Conservation (phyloP, 2,888 invertebrate species). For the Sicus ferrugineus region DNA sequence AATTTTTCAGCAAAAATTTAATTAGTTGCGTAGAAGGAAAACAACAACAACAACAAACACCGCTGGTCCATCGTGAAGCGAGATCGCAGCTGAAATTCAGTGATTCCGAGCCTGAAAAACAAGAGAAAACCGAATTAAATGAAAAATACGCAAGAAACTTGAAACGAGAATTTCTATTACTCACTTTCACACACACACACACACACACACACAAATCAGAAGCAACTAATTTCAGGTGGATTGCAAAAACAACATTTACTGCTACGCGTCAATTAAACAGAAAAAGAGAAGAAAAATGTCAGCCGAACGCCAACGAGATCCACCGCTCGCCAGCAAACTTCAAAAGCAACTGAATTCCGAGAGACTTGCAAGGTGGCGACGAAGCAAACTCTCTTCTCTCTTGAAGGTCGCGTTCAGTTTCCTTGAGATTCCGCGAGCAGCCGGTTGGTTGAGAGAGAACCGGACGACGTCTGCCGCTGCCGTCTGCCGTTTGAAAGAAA, state of each 20-base stretch:
- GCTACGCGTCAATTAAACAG: neutral
- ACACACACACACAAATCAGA: no score
- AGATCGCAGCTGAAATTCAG: neutral
- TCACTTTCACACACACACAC: no score
- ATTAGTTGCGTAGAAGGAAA: neutral
- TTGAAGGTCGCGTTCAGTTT: conserved; percentile 53
- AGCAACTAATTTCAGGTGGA: neutral
- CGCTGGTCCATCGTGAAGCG: neutral
- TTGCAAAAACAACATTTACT: no score
- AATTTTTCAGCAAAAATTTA: neutral
- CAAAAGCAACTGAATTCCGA: conserved; percentile 24
- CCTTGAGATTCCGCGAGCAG: conserved; percentile 45
- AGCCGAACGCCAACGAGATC: no score
- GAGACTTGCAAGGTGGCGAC: neutral
- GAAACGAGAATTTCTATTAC: neutral
- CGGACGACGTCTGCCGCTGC: neutral
- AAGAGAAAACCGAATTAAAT: neutral
- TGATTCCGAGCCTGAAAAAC: neutral
- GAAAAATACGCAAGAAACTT: neutral
- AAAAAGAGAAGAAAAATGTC: neutral
- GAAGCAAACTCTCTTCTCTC: neutral
- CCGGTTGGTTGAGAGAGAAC: neutral
- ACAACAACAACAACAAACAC: neutral
- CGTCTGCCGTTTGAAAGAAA: neutral
- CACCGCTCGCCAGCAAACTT: conserved; percentile 4